phyloP scores from a whole-genome alignment of 2,888 invertebrate species.

The Chymomyza caudatula region DNA sequence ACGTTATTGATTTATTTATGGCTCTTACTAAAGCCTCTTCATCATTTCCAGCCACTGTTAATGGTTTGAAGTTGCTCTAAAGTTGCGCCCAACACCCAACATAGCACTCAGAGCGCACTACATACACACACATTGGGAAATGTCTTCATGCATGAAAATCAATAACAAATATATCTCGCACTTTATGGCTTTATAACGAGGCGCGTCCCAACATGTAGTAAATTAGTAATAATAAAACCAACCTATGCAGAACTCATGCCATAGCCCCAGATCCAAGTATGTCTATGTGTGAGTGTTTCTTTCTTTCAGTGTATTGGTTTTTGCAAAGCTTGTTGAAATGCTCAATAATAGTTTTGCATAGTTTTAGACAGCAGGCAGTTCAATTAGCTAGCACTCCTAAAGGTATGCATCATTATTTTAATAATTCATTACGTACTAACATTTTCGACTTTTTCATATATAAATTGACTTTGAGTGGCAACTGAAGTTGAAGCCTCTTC shows the following conservation, averaged over 20 bases:
- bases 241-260: background rate
- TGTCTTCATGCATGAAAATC: background rate
- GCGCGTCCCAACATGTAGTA: background rate
- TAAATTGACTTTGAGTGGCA: constrained; percentile 44
- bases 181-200: background rate
- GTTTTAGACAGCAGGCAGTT: constrained; percentile 10
- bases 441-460: constrained; percentile 23
- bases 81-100: too few species aligned
- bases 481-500: constrained; percentile 12
- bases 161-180: background rate
- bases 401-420: constrained; percentile 33
- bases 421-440: constrained; percentile 45
- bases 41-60: background rate
- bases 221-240: background rate
- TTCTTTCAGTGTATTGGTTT: background rate
- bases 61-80: too few species aligned
- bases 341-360: constrained; percentile 20
- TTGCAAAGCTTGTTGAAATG: too few species aligned
- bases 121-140: background rate
- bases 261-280: too few species aligned
- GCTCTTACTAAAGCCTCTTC: background rate
- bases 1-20: background rate
- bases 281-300: background rate
- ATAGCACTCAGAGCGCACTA: too few species aligned
- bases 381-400: constrained; percentile 12